Conservation (phyloP, 2,888 invertebrate genomes). For the Morpho achilles region DNA sequence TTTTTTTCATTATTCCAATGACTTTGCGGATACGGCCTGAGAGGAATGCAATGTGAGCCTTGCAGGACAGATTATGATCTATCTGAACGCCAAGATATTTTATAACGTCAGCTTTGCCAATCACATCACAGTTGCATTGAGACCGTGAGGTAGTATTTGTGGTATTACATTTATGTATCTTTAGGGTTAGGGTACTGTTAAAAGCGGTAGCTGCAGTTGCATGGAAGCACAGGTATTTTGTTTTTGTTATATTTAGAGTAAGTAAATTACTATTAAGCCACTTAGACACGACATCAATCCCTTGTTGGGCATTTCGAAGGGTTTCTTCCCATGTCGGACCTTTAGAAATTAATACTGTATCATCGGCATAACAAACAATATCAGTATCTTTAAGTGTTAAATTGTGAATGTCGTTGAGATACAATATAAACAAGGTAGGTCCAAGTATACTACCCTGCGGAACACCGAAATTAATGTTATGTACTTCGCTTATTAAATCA, state of each 20-base stretch:
- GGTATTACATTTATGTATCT: conserved; percentile 3
- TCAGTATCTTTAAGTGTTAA: conserved; percentile 2
- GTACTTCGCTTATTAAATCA: conserved; percentile 2
- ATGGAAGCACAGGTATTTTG: conserved; percentile 12
- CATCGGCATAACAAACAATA: conserved; percentile 22
- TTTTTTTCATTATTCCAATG: conserved; percentile 7
- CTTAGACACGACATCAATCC: conserved; percentile 3
- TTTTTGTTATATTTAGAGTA: conserved; percentile 19
- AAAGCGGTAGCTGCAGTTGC: conserved; percentile 8
- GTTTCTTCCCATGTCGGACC: conserved; percentile 14
- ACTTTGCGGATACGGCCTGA: conserved; percentile 7
- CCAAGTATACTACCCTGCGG: not conserved
- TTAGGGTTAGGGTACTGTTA: not conserved
- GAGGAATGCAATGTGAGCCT: conserved; percentile 5
- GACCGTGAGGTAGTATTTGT: not conserved
- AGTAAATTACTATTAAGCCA: conserved; percentile 18
- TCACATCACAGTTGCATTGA: not conserved
- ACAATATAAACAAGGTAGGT: conserved; percentile 19
- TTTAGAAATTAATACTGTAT: conserved; percentile 17
- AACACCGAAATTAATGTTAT: conserved; percentile 1
- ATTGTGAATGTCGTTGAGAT: conserved; percentile 11
- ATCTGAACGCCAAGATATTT: conserved; percentile 11
- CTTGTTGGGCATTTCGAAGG: conserved; percentile 7
- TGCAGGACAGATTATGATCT: conserved; percentile 10
- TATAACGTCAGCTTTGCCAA: not conserved